Conservation (phyloP, 2,888 invertebrate species). For the Trilocha varians region DNA sequence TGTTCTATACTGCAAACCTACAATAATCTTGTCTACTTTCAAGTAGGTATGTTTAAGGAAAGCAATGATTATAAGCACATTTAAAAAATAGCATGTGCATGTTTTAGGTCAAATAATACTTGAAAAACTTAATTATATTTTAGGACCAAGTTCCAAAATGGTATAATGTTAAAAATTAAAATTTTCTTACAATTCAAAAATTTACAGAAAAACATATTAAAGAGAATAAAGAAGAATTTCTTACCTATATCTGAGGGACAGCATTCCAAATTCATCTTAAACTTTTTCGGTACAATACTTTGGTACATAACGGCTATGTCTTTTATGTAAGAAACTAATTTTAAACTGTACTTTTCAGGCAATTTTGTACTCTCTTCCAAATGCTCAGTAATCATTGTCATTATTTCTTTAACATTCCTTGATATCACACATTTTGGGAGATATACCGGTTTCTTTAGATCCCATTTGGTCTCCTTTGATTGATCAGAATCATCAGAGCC, state of each 20-base stretch:
- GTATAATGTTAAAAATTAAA: too few species aligned
- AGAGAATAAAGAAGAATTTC: conserved; percentile 7
- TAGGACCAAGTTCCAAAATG: too few species aligned
- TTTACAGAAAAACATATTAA: background rate
- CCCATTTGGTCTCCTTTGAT: conserved; percentile 35
- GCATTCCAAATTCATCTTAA: conserved; percentile 51
- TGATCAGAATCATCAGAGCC: conserved; percentile 42
- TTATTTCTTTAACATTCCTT: conserved; percentile 48
- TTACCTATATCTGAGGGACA: conserved; percentile 64
- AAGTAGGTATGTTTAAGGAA: too few species aligned
- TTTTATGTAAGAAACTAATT: conserved; percentile 48
- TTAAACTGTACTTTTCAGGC: conserved; percentile 47
- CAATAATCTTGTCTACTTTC: too few species aligned
- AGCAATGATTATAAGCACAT: too few species aligned
- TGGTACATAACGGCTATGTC: conserved; percentile 64
- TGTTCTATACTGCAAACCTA: too few species aligned
- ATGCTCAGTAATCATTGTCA: conserved; percentile 50
- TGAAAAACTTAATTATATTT: too few species aligned
- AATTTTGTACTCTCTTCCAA: conserved; percentile 52
- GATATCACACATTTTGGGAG: conserved; percentile 60
- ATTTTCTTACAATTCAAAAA: too few species aligned
- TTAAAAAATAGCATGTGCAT: too few species aligned
- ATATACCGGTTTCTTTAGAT: conserved; percentile 48
- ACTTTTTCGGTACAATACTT: conserved; percentile 53
- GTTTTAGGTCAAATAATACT: too few species aligned